Evolutionary conservation across 2,888 invertebrate species (phyloP), one percentile per base, ranked within the genome.

Genomic region (Parascotia fuliginaria): DNA sequence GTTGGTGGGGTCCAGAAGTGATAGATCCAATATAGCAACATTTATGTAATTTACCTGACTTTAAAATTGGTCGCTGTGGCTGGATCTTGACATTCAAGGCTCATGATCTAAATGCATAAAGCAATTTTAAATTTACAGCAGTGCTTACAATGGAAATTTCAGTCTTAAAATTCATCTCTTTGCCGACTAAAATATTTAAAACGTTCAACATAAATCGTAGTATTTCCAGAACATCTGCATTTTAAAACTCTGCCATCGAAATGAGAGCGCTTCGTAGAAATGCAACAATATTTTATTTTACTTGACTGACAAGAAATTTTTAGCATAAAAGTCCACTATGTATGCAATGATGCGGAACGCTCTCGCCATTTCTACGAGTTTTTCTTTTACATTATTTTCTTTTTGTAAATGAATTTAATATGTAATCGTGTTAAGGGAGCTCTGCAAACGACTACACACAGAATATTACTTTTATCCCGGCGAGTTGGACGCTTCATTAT

Each of bases 271-370:
- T 37, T 49, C 36, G 41, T 49, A 46, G 50, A 73, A 75, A 71
- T 69, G 67, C 70, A 69, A 67, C 69, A 63, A 70, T 74, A 72
- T 77, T 66, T 73, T 73, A 73, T 72, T 74, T 68, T 73, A 73
- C 76, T 75, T 74, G 66, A 78, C 57, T 75, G 77, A 75, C 74
- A 75, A 67, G 63, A 55, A 56, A 29, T 42, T 42, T 70, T 80
- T 77, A 72, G 58, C 79, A 78, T 80, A 80, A 80, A 73, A 51
- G 60, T 53, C 49, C 70, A 70, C 68, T 80, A 67, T 77, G 57
- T 75, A 80, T 72, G 72, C 74, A 64, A 65, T 62, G 60, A 51
- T 55, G 46, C 57, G 46, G 59, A 53, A 45, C 56, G 42, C 44
- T 59, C 56, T 60, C 62, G 60, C 58, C 49, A 55, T 50, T 49